phyloP scores from a whole-genome alignment of 2,113 vertebrate genomes.

The Alligator sinensis region DNA sequence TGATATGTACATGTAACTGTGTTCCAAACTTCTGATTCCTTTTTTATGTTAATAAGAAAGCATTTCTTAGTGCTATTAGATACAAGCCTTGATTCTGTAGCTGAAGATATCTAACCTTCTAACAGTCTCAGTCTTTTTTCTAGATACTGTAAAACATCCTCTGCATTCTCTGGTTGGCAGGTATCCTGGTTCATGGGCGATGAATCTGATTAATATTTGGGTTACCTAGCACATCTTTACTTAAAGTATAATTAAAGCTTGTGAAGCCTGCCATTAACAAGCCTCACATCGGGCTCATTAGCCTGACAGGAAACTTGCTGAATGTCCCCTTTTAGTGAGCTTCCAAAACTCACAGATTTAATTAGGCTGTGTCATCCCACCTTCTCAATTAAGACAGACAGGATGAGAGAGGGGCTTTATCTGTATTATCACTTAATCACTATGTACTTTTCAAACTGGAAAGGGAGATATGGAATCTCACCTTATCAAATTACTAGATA shows the following conservation, averaged over 20 bases:
- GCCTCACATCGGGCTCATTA: neutral
- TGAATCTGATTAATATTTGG: neutral
- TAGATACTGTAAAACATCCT: rapidly evolving
- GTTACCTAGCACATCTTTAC: neutral
- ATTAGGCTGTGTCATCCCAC: neutral
- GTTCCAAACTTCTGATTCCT: neutral
- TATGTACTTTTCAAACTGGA: neutral
- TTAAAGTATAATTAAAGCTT: neutral
- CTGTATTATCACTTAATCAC: neutral
- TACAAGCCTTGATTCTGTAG: neutral
- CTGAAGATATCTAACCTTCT: neutral
- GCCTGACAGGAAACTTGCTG: neutral
- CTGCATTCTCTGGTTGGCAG: neutral
- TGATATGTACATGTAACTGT: neutral
- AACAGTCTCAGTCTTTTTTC: rapidly evolving
- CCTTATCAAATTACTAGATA: neutral
- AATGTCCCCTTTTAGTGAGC: neutral
- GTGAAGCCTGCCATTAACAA: neutral
- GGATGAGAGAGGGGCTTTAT: neutral
- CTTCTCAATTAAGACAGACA: neutral
- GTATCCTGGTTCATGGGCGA: neutral
- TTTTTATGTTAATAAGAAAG: neutral
- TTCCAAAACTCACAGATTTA: neutral
- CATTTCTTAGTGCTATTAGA: neutral
- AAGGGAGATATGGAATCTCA: neutral